Conservation (phyloP, 2,797 vertebrate genomes). For the Pristis pectinata region DNA sequence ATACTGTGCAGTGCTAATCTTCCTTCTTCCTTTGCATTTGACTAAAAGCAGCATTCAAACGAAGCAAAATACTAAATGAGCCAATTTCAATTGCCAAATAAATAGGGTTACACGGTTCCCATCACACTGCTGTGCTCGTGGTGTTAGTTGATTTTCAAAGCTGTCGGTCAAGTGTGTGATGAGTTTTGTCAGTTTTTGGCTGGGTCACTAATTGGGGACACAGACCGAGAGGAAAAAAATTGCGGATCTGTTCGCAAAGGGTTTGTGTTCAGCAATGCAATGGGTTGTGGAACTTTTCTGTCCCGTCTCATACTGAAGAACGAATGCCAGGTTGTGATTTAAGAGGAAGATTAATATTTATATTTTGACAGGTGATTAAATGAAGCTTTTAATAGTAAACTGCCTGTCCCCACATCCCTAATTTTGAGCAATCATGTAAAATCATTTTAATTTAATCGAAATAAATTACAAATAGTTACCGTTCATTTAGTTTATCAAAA, state of each 20-base stretch:
- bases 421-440: too few species aligned
- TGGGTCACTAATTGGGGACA: not conserved
- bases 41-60: not conserved
- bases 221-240: not conserved
- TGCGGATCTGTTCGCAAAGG: not conserved
- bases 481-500: too few species aligned
- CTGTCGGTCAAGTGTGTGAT: constrained; percentile 1
- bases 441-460: too few species aligned
- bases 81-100: not conserved
- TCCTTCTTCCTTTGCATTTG: constrained; percentile 1
- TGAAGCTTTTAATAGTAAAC: too few species aligned
- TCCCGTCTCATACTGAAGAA: not conserved
- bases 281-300: not conserved
- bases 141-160: not conserved
- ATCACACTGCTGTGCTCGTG: not conserved
- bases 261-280: not conserved
- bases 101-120: not conserved
- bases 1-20: not conserved
- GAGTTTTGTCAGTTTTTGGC: constrained; percentile 5
- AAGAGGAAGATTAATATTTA: not conserved
- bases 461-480: too few species aligned
- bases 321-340: not conserved
- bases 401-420: too few species aligned
- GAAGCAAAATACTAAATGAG: not conserved
- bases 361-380: too few species aligned